Evolutionary conservation across 2,888 invertebrate genomes (phyloP).

Genomic region (Disparrhopalites patrizii): DNA sequence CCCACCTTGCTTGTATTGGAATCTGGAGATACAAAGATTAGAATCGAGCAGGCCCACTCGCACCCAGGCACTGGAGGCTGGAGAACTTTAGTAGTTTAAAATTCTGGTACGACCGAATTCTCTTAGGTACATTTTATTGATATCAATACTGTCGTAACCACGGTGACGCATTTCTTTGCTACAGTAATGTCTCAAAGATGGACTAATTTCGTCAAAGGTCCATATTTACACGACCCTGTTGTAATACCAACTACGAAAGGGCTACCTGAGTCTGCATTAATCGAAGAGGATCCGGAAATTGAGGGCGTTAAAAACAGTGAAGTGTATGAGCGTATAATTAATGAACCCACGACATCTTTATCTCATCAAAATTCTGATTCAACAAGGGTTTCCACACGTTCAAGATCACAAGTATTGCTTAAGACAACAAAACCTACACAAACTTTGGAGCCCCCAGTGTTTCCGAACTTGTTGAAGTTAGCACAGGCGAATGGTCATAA

Average conservation of each 20-base stretch:
- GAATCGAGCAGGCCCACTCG: too few relatives aligned
- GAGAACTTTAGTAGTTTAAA: neutral
- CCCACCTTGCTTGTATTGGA: too few relatives aligned
- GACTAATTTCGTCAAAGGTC: conserved; percentile 40
- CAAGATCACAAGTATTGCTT: neutral
- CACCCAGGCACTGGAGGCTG: neutral
- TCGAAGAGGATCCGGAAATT: conserved; percentile 14
- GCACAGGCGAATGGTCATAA: conserved; percentile 32
- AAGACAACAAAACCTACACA: too few relatives aligned
- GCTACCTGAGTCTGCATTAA: neutral
- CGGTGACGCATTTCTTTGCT: too few relatives aligned
- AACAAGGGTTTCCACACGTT: neutral
- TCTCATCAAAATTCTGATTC: too few relatives aligned
- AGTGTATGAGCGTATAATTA: conserved; percentile 41
- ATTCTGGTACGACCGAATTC: neutral
- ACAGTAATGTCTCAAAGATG: conserved; percentile 22
- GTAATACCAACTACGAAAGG: neutral
- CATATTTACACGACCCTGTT: conserved; percentile 33
- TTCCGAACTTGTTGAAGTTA: conserved; percentile 29
- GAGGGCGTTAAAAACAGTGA: conserved; percentile 29
- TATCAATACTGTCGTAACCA: neutral
- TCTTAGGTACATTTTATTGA: neutral
- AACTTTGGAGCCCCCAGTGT: neutral
- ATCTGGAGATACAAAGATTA: too few relatives aligned
- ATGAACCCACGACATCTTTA: conserved; percentile 27